A percentile compares a stretch with the other conserved stretches of the same genome.
Conservation (phyloP, 2,113 vertebrate species). For the Centropus bengalensis region DNA sequence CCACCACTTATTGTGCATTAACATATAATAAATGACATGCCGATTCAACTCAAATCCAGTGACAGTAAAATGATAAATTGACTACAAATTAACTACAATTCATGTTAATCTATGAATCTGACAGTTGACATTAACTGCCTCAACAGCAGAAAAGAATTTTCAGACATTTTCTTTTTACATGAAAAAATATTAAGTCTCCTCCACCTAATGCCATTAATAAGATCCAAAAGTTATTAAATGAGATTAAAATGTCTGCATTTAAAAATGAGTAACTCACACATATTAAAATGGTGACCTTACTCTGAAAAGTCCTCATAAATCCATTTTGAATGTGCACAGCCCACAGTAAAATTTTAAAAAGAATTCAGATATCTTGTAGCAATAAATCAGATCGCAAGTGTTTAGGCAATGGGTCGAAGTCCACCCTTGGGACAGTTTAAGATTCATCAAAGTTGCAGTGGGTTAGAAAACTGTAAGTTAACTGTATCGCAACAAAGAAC, state of each 20-base stretch:
- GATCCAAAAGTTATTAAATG: not conserved
- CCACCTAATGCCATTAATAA: not conserved
- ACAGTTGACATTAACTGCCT: not conserved
- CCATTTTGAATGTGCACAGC: not conserved
- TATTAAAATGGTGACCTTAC: not conserved
- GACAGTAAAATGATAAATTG: not conserved
- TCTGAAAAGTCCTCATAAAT: not conserved
- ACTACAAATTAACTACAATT: not conserved
- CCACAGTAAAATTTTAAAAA: not conserved
- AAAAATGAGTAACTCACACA: not conserved
- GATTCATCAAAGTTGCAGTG: not conserved
- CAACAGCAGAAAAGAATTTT: not conserved
- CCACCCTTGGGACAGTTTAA: rapidly evolving
- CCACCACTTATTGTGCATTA: not conserved
- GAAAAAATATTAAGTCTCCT: not conserved
- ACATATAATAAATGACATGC: not conserved
- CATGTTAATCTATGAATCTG: not conserved
- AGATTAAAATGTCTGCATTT: not conserved
- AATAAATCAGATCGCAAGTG: not conserved
- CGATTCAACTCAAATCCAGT: not conserved
- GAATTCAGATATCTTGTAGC: not conserved
- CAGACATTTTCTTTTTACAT: not conserved
- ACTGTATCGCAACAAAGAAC: not conserved
- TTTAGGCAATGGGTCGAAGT: not conserved
- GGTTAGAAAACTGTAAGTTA: not conserved